phyloP scores from a whole-genome alignment of 2,888 invertebrate species.

The Ethmia dodecea region DNA sequence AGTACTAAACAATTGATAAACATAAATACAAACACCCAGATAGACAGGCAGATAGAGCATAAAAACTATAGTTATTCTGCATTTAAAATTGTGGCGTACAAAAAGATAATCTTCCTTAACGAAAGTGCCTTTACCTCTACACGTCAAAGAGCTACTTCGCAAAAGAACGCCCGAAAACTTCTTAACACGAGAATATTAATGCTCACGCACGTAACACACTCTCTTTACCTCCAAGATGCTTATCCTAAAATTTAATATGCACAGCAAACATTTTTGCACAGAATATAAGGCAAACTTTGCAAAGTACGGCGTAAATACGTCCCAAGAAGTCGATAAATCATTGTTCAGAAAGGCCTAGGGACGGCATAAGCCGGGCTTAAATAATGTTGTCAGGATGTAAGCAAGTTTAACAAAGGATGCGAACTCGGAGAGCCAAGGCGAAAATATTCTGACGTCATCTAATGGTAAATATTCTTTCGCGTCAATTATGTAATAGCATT shows the following conservation, averaged over 20 bases:
- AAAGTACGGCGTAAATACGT: conserved; percentile 45
- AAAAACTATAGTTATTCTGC: too few species aligned
- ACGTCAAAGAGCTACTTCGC: not conserved
- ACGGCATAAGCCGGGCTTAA: conserved; percentile 40
- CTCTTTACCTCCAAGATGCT: conserved; percentile 4
- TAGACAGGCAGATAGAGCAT: too few species aligned
- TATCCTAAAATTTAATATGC: conserved; percentile 29
- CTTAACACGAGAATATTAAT: conserved; percentile 6
- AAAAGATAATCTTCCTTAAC: too few species aligned
- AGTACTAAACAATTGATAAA: too few species aligned
- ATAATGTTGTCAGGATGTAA: conserved; percentile 53
- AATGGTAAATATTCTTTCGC: not conserved
- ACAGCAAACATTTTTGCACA: conserved; percentile 27
- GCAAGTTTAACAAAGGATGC: conserved; percentile 43
- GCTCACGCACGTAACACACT: conserved; percentile 5
- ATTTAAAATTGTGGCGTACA: too few species aligned
- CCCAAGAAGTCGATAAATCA: conserved; percentile 58
- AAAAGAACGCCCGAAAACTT: not conserved
- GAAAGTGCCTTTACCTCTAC: too few species aligned
- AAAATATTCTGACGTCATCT: conserved; percentile 13
- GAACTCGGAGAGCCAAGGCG: conserved; percentile 19
- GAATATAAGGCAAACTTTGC: conserved; percentile 29
- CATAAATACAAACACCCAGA: too few species aligned
- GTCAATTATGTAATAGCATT: not conserved
- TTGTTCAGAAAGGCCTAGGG: conserved; percentile 46